Conservation (phyloP, 2,888 invertebrate species). For the Caenorhabditis panamensis region DNA sequence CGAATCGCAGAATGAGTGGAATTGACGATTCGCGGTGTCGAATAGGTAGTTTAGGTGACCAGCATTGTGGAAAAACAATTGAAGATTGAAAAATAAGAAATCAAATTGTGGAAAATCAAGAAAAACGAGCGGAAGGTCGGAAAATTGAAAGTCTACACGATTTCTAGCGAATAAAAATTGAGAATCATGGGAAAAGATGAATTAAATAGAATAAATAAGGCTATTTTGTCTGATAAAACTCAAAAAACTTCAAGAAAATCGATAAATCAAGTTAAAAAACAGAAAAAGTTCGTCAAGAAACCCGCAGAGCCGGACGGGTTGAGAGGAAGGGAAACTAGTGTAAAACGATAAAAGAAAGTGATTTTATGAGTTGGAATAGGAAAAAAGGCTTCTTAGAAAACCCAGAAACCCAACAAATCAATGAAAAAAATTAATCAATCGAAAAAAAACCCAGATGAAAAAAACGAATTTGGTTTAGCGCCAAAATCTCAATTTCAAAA, state of each 20-base stretch:
- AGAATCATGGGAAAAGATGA: too few relatives aligned
- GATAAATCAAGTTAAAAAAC: too few relatives aligned
- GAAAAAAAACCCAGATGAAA: not conserved
- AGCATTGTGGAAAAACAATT: slow-evolving; percentile 25
- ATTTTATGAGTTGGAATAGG: slow-evolving; percentile 43
- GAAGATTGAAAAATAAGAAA: slow-evolving; percentile 8
- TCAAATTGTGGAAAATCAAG: slow-evolving; percentile 17
- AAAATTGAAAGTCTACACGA: too few relatives aligned
- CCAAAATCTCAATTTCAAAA: not conserved
- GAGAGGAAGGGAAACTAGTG: slow-evolving; percentile 14
- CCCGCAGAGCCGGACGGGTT: too few relatives aligned
- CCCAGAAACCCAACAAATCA: not conserved
- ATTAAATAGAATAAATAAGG: too few relatives aligned
- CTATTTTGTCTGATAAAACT: too few relatives aligned
- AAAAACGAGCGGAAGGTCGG: too few relatives aligned
- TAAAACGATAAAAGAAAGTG: slow-evolving; percentile 57
- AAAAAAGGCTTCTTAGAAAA: slow-evolving; percentile 8
- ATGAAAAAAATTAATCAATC: not conserved
- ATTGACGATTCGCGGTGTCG: not conserved
- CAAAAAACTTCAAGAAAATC: not conserved
- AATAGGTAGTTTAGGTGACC: slow-evolving; percentile 16
- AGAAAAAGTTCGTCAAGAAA: not conserved
- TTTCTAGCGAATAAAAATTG: too few relatives aligned
- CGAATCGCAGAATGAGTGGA: slow-evolving; percentile 37
- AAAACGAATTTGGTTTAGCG: not conserved